A percentile compares a stretch with the other conserved stretches of the same genome.
Evolutionary conservation across 2,113 vertebrate species (phyloP).

Genomic region (Uria aalge): DNA sequence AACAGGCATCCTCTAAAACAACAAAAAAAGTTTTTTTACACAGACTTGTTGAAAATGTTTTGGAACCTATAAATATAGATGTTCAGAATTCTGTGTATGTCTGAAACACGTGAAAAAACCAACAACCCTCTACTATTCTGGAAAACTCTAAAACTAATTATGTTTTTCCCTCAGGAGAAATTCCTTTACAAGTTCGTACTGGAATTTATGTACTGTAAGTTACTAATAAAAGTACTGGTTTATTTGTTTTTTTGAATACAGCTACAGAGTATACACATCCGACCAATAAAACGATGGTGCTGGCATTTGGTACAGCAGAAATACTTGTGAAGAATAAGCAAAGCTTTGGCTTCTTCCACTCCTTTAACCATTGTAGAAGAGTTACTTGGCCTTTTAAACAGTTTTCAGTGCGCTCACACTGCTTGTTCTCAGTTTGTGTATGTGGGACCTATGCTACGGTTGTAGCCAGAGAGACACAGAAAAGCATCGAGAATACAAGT

Average conservation of each 20-base stretch:
- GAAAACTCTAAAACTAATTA: constrained; percentile 39
- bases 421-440: background rate
- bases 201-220: constrained; percentile 42
- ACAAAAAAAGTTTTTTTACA: background rate
- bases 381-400: background rate
- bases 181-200: constrained; percentile 34
- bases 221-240: background rate
- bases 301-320: background rate
- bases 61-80: constrained; percentile 23
- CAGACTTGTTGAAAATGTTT: constrained; percentile 50
- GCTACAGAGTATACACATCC: background rate
- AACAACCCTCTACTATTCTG: constrained; percentile 9
- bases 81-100: constrained; percentile 7
- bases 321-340: background rate
- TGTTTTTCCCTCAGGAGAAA: constrained; percentile 27
- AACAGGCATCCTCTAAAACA: constrained; percentile 27
- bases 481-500: background rate
- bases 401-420: background rate
- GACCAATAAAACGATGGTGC: background rate
- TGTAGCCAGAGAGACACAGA: background rate
- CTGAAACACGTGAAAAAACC: background rate
- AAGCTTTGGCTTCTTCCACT: background rate
- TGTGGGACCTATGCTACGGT: background rate
- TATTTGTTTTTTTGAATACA: background rate
- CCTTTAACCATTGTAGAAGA: background rate